Percentiles rank a stretch among this genome's conserved stretches.
Evolutionary conservation across 2,797 vertebrate genomes (phyloP).

Genomic region (Mormyrops boulengeri): DNA sequence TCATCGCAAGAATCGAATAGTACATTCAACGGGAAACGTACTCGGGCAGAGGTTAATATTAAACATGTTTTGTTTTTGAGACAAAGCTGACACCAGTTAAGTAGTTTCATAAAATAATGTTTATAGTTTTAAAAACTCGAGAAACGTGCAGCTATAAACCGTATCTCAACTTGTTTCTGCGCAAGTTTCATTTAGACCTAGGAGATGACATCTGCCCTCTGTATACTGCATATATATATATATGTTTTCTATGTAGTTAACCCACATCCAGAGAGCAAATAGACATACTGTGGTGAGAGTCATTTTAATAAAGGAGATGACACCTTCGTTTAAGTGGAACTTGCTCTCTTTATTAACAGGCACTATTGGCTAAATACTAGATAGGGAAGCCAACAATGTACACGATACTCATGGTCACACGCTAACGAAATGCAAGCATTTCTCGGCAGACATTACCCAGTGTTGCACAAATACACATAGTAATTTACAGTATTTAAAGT

Average conservation of each 20-base stretch:
- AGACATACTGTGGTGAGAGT: not conserved
- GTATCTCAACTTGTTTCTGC: not conserved
- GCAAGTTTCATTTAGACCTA: not conserved
- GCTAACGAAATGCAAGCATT: too few species aligned
- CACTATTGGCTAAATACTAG: not conserved
- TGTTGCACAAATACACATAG: not conserved
- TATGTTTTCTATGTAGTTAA: not conserved
- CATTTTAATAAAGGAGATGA: not conserved
- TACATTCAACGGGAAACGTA: not conserved
- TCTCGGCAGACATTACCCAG: not conserved
- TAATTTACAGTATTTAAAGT: not conserved
- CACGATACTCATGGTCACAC: too few species aligned
- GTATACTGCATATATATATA: too few species aligned
- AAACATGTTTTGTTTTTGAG: not conserved
- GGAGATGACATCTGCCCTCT: not conserved
- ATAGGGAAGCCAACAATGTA: not conserved
- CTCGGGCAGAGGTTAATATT: not conserved
- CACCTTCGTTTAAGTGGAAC: not conserved
- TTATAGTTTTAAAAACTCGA: not conserved
- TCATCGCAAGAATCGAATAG: not conserved
- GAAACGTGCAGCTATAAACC: not conserved
- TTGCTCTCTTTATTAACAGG: not conserved
- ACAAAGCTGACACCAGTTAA: not conserved
- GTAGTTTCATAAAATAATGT: not conserved
- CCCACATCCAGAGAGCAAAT: not conserved